Evolutionary conservation across 2,797 vertebrate genomes (phyloP).

Genomic region (Sebastes flavidus): DNA sequence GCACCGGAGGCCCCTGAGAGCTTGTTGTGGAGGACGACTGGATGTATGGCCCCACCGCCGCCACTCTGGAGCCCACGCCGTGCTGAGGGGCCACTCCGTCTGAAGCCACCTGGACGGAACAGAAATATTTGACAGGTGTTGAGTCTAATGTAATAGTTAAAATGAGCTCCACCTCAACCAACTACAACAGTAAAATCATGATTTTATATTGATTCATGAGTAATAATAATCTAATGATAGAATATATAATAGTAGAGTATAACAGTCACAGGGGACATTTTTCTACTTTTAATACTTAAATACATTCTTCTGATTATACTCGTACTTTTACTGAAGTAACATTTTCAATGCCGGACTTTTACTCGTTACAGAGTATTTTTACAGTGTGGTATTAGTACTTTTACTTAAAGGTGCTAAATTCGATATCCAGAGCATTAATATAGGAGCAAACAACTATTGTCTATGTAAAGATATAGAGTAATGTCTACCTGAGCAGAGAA

Average conservation of each 20-base stretch:
- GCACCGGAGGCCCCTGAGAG: conserved; percentile 50
- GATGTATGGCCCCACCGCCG: conserved; percentile 94
- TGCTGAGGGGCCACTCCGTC: conserved; percentile 83
- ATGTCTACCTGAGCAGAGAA: background rate
- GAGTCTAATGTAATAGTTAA: background rate
- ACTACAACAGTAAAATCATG: too few relatives aligned
- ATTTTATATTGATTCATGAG: background rate
- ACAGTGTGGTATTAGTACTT: too few relatives aligned
- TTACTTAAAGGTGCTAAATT: background rate
- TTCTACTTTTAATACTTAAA: too few relatives aligned
- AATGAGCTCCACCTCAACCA: too few relatives aligned
- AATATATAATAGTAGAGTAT: too few relatives aligned
- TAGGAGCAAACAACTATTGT: background rate
- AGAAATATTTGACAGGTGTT: background rate
- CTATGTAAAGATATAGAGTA: background rate
- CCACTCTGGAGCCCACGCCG: conserved; percentile 85
- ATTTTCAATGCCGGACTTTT: too few relatives aligned
- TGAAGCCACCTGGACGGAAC: conserved; percentile 77
- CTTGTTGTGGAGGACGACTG: conserved; percentile 83
- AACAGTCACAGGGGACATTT: too few relatives aligned
- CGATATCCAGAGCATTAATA: background rate
- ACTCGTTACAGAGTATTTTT: too few relatives aligned
- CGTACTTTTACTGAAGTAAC: too few relatives aligned
- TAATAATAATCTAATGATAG: too few relatives aligned
- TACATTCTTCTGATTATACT: too few relatives aligned